Evolutionary conservation across 1,140 invertebrate species (phyloP), one percentile per base, ranked within the genome.

Genomic region (Helicoverpa zea): DNA sequence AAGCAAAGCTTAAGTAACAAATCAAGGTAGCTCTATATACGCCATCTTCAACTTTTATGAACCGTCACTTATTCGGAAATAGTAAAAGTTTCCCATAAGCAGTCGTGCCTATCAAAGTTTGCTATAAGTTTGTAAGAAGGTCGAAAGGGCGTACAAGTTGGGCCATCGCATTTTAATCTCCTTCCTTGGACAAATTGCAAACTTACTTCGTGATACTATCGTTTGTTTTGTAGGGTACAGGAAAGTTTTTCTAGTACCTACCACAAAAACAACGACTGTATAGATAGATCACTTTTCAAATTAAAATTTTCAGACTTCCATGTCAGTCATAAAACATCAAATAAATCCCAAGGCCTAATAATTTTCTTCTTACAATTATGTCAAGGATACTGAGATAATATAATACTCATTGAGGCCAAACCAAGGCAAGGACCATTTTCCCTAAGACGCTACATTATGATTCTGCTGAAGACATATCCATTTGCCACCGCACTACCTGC

Each of bases 391-490:
- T 23, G 10, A 23, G 12, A 16, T 35, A 66, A 66, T 66, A 47
- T 49, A 23, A 23, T 23, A 35, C 35, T 16, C 29, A 66, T 47
- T 18, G 11, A 66, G 18, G 35, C 35, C 63, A 14, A 30, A n/a
- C 3, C 10, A 12, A 49, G 63, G 35, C 35, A 4, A 66, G 2
- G 1, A 10, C 63, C 43, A 66, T 66, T 66, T 66, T 47, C 63
- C 43, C 18, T 66, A 49, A 66, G 30, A 66, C 63, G 35, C 29
- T n/a, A 47, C 10, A 66, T 59, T 59, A 59, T n/a, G 16, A 66
- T 47, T 47, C 14, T 4, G 63, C 16, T 35, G 63, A 16, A 23
- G 18, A 47, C 35, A 49, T 66, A 66, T 47, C 47, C 63, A 66
- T 35, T n/a, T 49, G 63, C 47, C 63, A 49, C 16, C 16, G 43